Evolutionary conservation across 1,140 invertebrate genomes (phyloP).

Genomic region (Temnothorax nylanderi): DNA sequence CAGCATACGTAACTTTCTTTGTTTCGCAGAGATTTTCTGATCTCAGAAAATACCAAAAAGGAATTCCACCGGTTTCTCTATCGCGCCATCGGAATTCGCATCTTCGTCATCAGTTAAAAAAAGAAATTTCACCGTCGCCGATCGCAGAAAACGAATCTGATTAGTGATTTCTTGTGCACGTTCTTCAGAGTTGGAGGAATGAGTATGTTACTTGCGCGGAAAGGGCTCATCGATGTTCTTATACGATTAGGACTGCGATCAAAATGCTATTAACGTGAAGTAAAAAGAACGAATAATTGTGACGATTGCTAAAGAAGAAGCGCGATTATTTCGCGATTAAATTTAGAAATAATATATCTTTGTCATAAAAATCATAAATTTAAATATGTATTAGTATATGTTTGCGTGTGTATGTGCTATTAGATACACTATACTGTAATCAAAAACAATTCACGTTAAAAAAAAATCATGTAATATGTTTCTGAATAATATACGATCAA

Average conservation of each 20-base stretch:
- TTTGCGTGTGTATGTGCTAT: no score
- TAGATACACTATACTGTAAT: no score
- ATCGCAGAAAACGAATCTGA: slow-evolving; percentile 51
- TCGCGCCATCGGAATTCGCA: neutral
- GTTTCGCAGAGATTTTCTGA: neutral
- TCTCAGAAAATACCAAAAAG: slow-evolving; percentile 6
- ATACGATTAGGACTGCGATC: neutral
- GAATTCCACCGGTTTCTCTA: neutral
- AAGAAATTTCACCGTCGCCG: slow-evolving; percentile 22
- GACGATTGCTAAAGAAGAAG: neutral
- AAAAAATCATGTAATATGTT: neutral
- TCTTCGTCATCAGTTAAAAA: slow-evolving; percentile 51
- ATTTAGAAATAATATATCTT: neutral
- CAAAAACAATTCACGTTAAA: neutral
- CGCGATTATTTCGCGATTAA: neutral
- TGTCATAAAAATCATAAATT: neutral
- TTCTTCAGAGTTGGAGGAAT: slow-evolving; percentile 12
- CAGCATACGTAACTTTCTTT: neutral
- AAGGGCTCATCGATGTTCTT: neutral
- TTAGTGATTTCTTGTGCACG: slow-evolving; percentile 52
- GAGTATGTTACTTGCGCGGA: neutral
- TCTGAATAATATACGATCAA: neutral
- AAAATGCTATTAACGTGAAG: neutral
- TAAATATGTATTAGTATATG: no score
- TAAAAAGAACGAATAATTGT: neutral